Evolutionary conservation across 2,888 invertebrate genomes (phyloP), one percentile per base, ranked within the genome.

Genomic region (Auanema sp.): DNA sequence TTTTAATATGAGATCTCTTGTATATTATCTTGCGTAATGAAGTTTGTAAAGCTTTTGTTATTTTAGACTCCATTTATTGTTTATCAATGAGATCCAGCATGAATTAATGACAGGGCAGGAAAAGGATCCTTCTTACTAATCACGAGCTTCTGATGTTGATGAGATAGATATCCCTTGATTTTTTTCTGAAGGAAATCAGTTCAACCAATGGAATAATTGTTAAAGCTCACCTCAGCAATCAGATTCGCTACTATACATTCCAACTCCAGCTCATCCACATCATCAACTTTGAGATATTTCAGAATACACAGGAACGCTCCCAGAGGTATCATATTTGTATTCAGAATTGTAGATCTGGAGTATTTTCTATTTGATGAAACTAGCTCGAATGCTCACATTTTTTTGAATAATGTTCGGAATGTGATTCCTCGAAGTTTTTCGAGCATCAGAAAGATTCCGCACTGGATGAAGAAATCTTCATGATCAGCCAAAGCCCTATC

Each of bases 111-210:
- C 11, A 88, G 77, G 1, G 85, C 76, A n/a, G 97, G 97, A 85
- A 98, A 98, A 1, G 97, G 92, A 87, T 93, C 93, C 84, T 92
- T 91, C 85, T 98, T 98, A 80, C 95, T 95, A 52, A 98, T 91
- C 54, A 98, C 97, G 62, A 98, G 89, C 86, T 95, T 96, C 84
- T 94, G 91, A 85, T 98, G 96, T 78, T 92, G 92, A 86, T 93
- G 91, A 0, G 96, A 95, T 82, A 98, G 93, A 85, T 98, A 98
- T 0, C 98, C 97, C 85, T 96, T 96, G 77, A 98, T 93, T 87
- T 93, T 95, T 24, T 93, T 93, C 85, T 87, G 83, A 51, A 61
- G 71, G 64, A 44, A 25, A 11, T 18, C n/a, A 18, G n/a, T 14
- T 18, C 42, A 41, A 25, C 54, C 60, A 21, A 51, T 24, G 18